Percentiles rank a stretch among this genome's conserved stretches.
Conservation (phyloP, 2,888 invertebrate genomes). For the Cantharis lateralis region DNA sequence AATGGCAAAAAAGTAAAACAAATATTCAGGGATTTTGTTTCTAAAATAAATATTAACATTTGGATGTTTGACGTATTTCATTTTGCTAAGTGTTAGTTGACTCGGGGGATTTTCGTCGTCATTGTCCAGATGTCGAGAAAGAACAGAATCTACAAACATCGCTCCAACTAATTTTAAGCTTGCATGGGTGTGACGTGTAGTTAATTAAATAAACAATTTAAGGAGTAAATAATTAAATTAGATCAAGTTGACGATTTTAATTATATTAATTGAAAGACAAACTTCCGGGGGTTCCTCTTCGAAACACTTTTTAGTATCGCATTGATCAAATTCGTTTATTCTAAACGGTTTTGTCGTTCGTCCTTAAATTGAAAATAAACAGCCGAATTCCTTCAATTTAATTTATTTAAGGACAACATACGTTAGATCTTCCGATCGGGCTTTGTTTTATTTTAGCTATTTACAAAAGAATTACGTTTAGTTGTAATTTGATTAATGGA, state of each 20-base stretch:
- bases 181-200: constrained; percentile 11
- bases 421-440: background rate
- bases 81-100: background rate
- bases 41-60: background rate
- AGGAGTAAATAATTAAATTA: constrained; percentile 21
- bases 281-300: constrained; percentile 10
- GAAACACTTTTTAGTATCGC: constrained; percentile 13
- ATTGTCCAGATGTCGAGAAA: background rate
- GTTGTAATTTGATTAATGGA: background rate
- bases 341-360: constrained; percentile 8
- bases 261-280: constrained; percentile 21
- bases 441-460: background rate
- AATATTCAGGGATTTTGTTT: background rate
- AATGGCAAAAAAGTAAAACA: background rate
- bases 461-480: background rate
- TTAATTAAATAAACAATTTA: constrained; percentile 24
- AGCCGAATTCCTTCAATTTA: constrained; percentile 15
- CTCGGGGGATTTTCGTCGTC: background rate
- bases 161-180: constrained; percentile 24
- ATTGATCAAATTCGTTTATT: constrained; percentile 15
- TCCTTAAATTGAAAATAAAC: constrained; percentile 17
- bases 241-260: constrained; percentile 19
- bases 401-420: constrained; percentile 11
- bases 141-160: constrained; percentile 1
- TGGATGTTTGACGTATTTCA: background rate